Evolutionary conservation across 2,888 invertebrate genomes (phyloP).

Genomic region (Tetropium fuscum): DNA sequence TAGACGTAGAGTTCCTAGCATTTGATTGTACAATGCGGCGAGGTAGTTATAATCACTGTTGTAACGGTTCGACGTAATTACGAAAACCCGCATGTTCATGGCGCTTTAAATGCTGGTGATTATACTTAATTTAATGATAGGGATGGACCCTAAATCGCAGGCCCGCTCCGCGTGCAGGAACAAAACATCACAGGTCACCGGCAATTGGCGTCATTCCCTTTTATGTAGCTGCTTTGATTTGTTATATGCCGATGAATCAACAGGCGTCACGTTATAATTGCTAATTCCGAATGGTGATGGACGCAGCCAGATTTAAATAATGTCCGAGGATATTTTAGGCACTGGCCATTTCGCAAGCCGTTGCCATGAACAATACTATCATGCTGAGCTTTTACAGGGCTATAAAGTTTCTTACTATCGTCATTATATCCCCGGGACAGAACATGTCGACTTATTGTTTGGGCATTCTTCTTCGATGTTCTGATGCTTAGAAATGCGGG

Average conservation of each 20-base stretch:
- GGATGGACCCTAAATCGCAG: conserved; percentile 18
- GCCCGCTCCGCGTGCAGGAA: conserved; percentile 7
- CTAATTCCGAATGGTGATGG: not conserved
- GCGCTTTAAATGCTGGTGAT: conserved; percentile 46
- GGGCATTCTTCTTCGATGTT: too few species aligned
- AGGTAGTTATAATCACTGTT: conserved; percentile 41
- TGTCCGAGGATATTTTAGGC: too few species aligned
- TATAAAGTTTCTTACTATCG: too few species aligned
- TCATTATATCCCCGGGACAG: too few species aligned
- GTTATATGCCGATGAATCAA: conserved; percentile 5
- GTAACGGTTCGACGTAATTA: conserved; percentile 46
- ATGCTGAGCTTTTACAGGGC: too few species aligned
- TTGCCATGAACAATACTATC: too few species aligned
- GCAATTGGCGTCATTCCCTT: conserved; percentile 8
- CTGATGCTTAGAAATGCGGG: too few species aligned
- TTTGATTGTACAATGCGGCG: conserved; percentile 26
- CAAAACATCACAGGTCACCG: conserved; percentile 2
- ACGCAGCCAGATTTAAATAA: conserved; percentile 1
- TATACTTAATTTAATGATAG: conserved; percentile 49
- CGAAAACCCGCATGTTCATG: conserved; percentile 45
- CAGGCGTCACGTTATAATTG: conserved; percentile 8
- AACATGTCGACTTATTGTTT: too few species aligned
- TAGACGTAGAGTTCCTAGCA: conserved; percentile 24
- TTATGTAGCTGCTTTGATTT: conserved; percentile 14
- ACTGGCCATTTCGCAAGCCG: too few species aligned